Conservation (phyloP, 2,888 invertebrate genomes). For the Sphinx pinastri region DNA sequence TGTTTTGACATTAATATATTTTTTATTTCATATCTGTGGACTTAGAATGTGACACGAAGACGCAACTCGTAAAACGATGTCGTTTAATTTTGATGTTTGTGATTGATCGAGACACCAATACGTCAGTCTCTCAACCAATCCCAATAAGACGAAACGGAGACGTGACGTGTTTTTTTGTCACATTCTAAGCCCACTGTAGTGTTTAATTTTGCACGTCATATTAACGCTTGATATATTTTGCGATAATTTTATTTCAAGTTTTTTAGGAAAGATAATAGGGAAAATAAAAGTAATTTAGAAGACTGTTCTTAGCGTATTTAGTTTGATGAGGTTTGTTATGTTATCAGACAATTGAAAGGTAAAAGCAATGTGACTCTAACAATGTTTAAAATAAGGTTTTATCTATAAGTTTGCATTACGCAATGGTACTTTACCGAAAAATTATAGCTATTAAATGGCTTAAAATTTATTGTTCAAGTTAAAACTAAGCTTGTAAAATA, state of each 20-base stretch:
- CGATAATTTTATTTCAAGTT: background rate
- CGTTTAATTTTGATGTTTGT: too few relatives aligned
- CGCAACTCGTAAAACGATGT: too few relatives aligned
- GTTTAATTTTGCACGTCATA: background rate
- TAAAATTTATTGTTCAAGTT: background rate
- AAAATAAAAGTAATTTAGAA: background rate
- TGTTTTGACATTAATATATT: background rate
- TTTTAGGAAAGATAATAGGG: too few relatives aligned
- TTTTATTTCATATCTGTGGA: too few relatives aligned
- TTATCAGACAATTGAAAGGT: background rate
- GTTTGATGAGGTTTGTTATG: background rate
- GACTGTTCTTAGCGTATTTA: background rate
- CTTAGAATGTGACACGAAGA: too few relatives aligned
- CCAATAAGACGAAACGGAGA: too few relatives aligned
- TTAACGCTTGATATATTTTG: background rate
- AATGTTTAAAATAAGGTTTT: conserved; percentile 10
- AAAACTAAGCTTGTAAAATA: background rate
- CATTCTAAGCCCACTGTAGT: too few relatives aligned
- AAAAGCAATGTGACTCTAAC: conserved; percentile 39
- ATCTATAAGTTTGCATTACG: conserved; percentile 30
- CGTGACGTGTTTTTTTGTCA: too few relatives aligned
- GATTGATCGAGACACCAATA: too few relatives aligned
- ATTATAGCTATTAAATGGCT: background rate
- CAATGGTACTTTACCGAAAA: background rate
- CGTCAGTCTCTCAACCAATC: too few relatives aligned